These are phyloP conservation scores for Taenaris catops DNA, from an alignment of 2,888 invertebrate species.

Conservation along the genomic window DNA sequence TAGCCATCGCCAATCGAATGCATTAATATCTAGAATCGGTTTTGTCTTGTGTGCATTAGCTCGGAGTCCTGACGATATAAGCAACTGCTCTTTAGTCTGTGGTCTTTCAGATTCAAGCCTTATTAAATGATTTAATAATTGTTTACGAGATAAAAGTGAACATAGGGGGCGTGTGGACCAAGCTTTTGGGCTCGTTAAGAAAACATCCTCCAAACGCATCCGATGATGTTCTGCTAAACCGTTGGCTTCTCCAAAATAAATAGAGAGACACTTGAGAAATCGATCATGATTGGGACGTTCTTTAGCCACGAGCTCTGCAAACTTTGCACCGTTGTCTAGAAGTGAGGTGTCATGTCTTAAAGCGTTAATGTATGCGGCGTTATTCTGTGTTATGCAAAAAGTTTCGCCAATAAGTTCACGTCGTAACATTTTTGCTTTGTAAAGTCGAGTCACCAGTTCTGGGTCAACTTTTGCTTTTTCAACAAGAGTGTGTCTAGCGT, in stretches of 20 bases:
- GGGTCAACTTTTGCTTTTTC: conserved; percentile 29
- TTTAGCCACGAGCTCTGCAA: conserved; percentile 25
- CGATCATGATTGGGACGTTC: conserved; percentile 28
- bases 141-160: conserved; percentile 18
- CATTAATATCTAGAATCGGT: conserved; percentile 34
- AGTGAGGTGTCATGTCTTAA: conserved; percentile 41
- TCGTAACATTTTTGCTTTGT: conserved; percentile 36
- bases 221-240: conserved; percentile 36
- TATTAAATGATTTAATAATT: conserved; percentile 22
- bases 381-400: conserved; percentile 36
- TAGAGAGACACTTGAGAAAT: conserved; percentile 37
- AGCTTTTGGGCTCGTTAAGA: conserved; percentile 12
- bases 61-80: conserved; percentile 34
- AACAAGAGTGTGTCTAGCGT: conserved; percentile 30
- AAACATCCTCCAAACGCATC: conserved; percentile 16
- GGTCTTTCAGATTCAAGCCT: conserved; percentile 19
- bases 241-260: conserved; percentile 45
- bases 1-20: conserved; percentile 33
- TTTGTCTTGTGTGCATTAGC: conserved; percentile 39
- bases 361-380: conserved; percentile 45
- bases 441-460: conserved; percentile 35
- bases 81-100: conserved; percentile 13
- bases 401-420: conserved; percentile 38
- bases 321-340: conserved; percentile 29
- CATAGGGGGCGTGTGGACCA: conserved; percentile 27